Evolutionary conservation across 2,888 invertebrate genomes (phyloP).

Genomic region (Margaritifera margaritifera): DNA sequence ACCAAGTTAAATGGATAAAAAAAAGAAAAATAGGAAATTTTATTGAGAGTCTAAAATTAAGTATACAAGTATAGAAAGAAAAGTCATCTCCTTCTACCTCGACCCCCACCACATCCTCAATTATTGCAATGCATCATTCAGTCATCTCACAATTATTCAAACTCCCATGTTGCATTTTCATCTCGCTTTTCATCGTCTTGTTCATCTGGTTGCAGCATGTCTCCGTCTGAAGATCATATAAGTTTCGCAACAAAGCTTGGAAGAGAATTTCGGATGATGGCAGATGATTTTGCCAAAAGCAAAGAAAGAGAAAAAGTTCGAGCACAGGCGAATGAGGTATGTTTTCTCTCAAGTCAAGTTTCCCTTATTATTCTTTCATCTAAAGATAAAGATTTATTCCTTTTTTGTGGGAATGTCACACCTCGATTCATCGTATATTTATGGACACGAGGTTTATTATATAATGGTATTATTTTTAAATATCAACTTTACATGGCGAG

Average conservation of each 20-base stretch:
- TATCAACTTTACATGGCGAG: too few relatives aligned
- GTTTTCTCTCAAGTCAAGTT: slow-evolving; percentile 7
- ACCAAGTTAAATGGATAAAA: too few relatives aligned
- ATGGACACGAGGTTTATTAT: too few relatives aligned
- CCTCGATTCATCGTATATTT: background rate
- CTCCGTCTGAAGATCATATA: slow-evolving; percentile 42
- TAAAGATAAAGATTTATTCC: background rate
- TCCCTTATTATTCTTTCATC: background rate
- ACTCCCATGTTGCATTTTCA: too few relatives aligned
- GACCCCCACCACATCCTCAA: too few relatives aligned
- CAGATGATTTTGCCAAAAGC: slow-evolving; percentile 64
- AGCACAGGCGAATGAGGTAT: slow-evolving; percentile 53
- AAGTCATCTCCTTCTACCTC: too few relatives aligned
- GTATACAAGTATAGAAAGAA: too few relatives aligned
- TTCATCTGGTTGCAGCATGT: slow-evolving; percentile 32
- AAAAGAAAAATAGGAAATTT: too few relatives aligned
- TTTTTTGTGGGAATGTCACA: background rate
- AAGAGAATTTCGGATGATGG: slow-evolving; percentile 56
- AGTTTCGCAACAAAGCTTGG: slow-evolving; percentile 56
- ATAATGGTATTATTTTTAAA: too few relatives aligned
- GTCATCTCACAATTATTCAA: too few relatives aligned
- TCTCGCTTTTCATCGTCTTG: background rate
- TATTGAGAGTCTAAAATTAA: too few relatives aligned
- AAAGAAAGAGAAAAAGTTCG: slow-evolving; percentile 53
- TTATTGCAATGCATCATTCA: too few relatives aligned